These are phyloP conservation scores for Picathartes gymnocephalus DNA, from an alignment of 2,113 vertebrate genomes.

Conservation along the genomic window DNA sequence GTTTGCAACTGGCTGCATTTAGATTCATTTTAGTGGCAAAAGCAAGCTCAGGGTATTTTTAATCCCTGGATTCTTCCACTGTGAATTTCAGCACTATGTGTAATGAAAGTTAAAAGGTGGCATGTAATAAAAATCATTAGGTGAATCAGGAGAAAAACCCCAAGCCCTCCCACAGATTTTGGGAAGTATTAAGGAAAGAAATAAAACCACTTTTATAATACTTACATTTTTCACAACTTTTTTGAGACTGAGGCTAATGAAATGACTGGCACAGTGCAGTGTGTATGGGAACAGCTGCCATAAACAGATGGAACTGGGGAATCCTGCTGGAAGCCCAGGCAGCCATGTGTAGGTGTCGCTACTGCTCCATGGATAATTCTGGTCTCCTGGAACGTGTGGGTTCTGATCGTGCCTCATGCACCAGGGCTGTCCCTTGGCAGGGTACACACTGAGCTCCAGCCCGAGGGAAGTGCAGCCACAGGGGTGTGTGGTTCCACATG, in stretches of 20 bases:
- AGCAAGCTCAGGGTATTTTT: neutral
- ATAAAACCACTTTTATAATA: neutral
- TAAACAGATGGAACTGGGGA: neutral
- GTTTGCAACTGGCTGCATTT: neutral
- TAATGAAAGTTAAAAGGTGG: neutral
- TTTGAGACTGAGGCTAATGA: neutral
- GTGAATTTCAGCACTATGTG: neutral
- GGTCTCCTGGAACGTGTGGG: neutral
- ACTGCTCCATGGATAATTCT: neutral
- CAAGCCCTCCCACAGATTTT: neutral
- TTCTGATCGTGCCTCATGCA: neutral
- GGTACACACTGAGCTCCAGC: neutral
- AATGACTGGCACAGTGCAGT: neutral
- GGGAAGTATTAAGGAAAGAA: neutral
- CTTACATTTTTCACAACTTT: neutral
- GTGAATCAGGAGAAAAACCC: neutral
- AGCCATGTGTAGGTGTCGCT: constrained; percentile 37
- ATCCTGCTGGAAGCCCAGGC: neutral
- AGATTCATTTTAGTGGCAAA: neutral
- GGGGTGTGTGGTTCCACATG: neutral
- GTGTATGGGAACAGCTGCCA: neutral
- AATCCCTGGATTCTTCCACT: neutral
- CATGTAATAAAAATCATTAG: neutral
- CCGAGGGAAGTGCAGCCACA: neutral
- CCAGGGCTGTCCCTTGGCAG: neutral